A percentile compares a stretch with the other conserved stretches of the same genome.
phyloP scores from a whole-genome alignment of 2,888 invertebrate genomes.

The Hyalella azteca region DNA sequence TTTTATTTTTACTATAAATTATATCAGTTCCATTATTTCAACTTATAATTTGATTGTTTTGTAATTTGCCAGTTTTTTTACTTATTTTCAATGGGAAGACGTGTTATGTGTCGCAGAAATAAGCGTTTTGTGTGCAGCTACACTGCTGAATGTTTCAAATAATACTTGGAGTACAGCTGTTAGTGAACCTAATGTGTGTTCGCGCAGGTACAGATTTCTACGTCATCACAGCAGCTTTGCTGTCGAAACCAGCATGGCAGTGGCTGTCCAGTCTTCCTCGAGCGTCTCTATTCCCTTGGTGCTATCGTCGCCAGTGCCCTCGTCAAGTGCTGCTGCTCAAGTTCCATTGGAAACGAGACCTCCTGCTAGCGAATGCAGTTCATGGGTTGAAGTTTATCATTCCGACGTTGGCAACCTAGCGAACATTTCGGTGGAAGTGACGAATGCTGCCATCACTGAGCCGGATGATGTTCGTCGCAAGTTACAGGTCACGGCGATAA shows the following conservation, averaged over 20 bases:
- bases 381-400: not conserved
- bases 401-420: not conserved
- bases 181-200: not conserved
- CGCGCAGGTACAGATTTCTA: slow-evolving; percentile 52
- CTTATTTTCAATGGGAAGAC: no score
- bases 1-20: no score
- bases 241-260: slow-evolving; percentile 48
- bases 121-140: not conserved
- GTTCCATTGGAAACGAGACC: not conserved
- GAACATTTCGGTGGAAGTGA: slow-evolving; percentile 7
- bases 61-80: no score
- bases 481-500: not conserved
- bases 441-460: not conserved
- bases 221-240: slow-evolving; percentile 52
- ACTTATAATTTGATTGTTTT: no score
- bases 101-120: no score
- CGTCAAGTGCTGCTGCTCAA: not conserved
- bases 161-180: not conserved
- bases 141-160: not conserved
- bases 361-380: not conserved
- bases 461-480: not conserved
- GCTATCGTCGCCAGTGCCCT: not conserved
- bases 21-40: no score
- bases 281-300: slow-evolving; percentile 8
- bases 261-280: slow-evolving; percentile 43